Conservation (phyloP, 1,140 invertebrate species). For the Pentalonia nigronervosa region DNA sequence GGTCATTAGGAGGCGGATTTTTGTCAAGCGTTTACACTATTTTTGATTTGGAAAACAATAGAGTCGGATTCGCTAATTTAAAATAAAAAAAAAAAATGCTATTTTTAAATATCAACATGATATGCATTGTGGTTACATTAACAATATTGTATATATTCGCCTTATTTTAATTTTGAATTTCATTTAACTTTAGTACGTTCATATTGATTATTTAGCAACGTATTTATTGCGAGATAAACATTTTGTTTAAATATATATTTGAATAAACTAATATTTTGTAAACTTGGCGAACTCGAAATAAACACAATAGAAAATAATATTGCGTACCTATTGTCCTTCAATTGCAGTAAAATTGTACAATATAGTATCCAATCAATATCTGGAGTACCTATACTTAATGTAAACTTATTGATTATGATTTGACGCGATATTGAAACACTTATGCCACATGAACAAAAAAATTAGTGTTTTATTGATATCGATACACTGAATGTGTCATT, state of each 20-base stretch:
- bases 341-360: not conserved
- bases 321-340: not conserved
- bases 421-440: not conserved
- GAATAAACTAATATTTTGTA: not conserved
- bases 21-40: constrained; percentile 64
- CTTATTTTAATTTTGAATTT: too few species aligned
- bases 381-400: not conserved
- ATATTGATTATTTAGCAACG: not conserved
- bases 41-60: constrained; percentile 61
- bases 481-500: not conserved
- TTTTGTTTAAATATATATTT: not conserved
- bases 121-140: not conserved
- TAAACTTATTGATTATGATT: not conserved
- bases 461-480: not conserved
- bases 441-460: not conserved
- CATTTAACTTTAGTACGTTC: not conserved
- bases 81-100: not conserved
- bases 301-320: not conserved
- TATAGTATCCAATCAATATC: not conserved
- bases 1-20: constrained; percentile 63
- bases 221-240: not conserved
- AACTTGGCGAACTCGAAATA: not conserved
- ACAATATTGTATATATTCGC: too few species aligned
- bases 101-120: not conserved
- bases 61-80: constrained; percentile 58